Evolutionary conservation across 2,797 vertebrate species (phyloP).

Genomic region (Esox masquinongy): DNA sequence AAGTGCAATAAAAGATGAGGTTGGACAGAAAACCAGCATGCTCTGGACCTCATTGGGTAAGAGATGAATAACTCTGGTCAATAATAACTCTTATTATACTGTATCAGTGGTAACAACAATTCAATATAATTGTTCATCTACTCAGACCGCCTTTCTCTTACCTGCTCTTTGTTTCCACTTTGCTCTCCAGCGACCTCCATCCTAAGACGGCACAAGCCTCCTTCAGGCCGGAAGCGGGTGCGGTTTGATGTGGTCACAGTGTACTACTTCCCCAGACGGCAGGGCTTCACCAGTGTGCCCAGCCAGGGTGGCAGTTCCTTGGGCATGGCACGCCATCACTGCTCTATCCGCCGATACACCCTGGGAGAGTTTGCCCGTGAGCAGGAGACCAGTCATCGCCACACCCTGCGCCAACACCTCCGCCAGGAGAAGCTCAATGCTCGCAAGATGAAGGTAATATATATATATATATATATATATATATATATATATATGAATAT

Average conservation of each 20-base stretch:
- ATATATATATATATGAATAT: too few species aligned
- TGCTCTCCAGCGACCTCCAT: conserved; percentile 86
- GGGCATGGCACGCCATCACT: conserved; percentile 93
- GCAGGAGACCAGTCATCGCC: conserved; percentile 88
- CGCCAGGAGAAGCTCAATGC: conserved; percentile 95
- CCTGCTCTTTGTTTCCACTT: neutral
- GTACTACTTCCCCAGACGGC: conserved; percentile 92
- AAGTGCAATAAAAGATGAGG: too few species aligned
- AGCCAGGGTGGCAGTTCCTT: conserved; percentile 95
- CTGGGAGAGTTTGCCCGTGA: conserved; percentile 92
- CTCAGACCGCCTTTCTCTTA: neutral
- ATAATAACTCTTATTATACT: neutral
- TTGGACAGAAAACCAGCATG: too few species aligned
- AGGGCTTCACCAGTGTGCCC: conserved; percentile 96
- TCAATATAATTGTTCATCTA: neutral
- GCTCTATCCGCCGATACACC: conserved; percentile 88
- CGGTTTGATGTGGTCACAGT: conserved; percentile 95
- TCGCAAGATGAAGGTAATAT: conserved; percentile 89
- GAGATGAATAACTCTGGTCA: neutral
- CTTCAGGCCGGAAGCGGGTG: conserved; percentile 84
- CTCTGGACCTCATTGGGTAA: too few species aligned
- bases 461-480: too few species aligned
- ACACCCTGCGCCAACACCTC: conserved; percentile 87
- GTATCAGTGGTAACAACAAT: neutral
- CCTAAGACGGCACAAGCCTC: conserved; percentile 85